phyloP scores from a whole-genome alignment of 2,113 vertebrate species.

The Triplophysa dalaica region DNA sequence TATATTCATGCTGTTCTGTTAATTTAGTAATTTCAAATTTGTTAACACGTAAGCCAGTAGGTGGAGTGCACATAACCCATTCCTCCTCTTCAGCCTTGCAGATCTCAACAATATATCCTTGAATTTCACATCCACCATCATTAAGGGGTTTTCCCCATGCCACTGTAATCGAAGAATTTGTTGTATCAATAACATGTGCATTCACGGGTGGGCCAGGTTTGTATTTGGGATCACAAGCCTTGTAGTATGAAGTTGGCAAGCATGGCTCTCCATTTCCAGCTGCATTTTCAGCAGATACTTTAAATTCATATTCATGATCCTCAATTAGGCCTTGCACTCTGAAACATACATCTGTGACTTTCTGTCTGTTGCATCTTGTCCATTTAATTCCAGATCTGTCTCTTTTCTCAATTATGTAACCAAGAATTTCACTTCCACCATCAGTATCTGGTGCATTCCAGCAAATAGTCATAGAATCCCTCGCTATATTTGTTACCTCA shows the following conservation, averaged over 20 bases:
- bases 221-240: constrained; percentile 84
- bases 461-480: constrained; percentile 86
- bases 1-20: constrained; percentile 83
- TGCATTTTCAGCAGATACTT: constrained; percentile 87
- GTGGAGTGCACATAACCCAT: constrained; percentile 84
- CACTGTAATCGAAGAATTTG: constrained; percentile 78
- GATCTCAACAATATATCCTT: constrained; percentile 84
- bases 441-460: constrained; percentile 84
- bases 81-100: constrained; percentile 88
- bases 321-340: constrained; percentile 83
- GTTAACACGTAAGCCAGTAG: constrained; percentile 78
- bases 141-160: constrained; percentile 87
- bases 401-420: constrained; percentile 85
- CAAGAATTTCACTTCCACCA: constrained; percentile 85
- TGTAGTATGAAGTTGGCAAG: constrained; percentile 80
- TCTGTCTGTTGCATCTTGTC: constrained; percentile 85
- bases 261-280: constrained; percentile 84
- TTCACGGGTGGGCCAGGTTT: constrained; percentile 85
- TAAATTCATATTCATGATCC: constrained; percentile 88
- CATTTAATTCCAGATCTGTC: constrained; percentile 84
- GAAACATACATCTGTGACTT: constrained; percentile 82
- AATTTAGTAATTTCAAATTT: constrained; percentile 85
- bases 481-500: constrained; percentile 84
- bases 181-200: constrained; percentile 79
- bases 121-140: constrained; percentile 83